Conservation (phyloP, 2,888 invertebrate species). For the Agriopis marginaria region DNA sequence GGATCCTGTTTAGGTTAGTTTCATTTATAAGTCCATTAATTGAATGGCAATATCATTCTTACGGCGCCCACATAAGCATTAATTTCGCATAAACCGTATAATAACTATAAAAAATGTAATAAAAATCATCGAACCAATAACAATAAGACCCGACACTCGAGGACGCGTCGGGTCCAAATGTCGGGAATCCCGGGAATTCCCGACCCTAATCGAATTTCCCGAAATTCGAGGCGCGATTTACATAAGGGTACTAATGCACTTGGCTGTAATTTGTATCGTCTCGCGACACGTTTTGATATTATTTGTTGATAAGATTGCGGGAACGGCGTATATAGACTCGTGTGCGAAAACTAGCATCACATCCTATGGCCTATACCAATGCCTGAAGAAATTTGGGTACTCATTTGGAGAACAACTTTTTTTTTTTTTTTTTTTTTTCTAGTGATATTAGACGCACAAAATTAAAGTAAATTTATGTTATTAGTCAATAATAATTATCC, state of each 20-base stretch:
- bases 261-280: not conserved
- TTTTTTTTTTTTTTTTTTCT: no score
- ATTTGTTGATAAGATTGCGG: no score
- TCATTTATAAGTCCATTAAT: not conserved
- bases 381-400: no score
- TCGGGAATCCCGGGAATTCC: conserved; percentile 22
- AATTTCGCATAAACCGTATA: not conserved
- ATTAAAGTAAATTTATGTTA: no score
- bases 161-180: conserved; percentile 1
- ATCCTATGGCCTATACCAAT: no score
- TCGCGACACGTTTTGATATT: not conserved
- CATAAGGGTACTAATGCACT: conserved; percentile 12
- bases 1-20: no score
- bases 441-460: no score
- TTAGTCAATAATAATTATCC: no score
- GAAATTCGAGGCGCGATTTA: conserved; percentile 22
- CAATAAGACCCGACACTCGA: conserved; percentile 10
- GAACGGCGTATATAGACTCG: no score
- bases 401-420: no score
- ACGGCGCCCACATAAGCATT: not conserved
- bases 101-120: conserved; percentile 7
- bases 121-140: conserved; percentile 16
- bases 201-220: conserved; percentile 31
- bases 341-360: no score
- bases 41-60: not conserved